A percentile compares a stretch with the other conserved stretches of the same genome.
Conservation (phyloP, 2,113 vertebrate species). For the Ranitomeya imitator region DNA sequence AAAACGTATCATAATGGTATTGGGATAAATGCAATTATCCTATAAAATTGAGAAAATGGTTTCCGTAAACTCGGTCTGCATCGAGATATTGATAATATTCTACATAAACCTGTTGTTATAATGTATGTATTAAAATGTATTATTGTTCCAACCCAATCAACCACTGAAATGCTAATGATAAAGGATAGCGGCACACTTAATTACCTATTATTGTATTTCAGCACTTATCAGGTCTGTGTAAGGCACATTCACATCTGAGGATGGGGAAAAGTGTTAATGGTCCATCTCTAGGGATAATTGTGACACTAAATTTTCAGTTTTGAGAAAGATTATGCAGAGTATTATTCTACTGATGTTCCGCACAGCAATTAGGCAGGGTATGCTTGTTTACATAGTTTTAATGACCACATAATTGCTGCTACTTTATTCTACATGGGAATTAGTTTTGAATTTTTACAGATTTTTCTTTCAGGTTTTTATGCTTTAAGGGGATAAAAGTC, state of each 20-base stretch:
- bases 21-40: constrained; percentile 75
- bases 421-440: constrained; percentile 54
- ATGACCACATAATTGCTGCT: constrained; percentile 53
- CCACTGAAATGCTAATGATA: constrained; percentile 45
- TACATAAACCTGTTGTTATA: constrained; percentile 15
- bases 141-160: constrained; percentile 10
- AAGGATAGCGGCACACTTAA: constrained; percentile 48
- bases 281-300: constrained; percentile 51
- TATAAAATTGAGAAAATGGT: constrained; percentile 60
- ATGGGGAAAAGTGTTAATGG: constrained; percentile 54
- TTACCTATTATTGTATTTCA: constrained; percentile 53
- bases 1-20: constrained; percentile 67
- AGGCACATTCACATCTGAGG: constrained; percentile 44
- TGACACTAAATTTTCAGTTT: constrained; percentile 50
- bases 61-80: not conserved
- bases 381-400: constrained; percentile 58
- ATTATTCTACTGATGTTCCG: constrained; percentile 52
- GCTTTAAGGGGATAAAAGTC: not conserved
- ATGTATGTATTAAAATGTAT: constrained; percentile 23
- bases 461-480: constrained; percentile 1
- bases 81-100: not conserved
- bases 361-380: constrained; percentile 53
- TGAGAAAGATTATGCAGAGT: constrained; percentile 48
- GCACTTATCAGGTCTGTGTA: constrained; percentile 51
- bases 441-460: constrained; percentile 45